Evolutionary conservation across 2,888 invertebrate genomes (phyloP), one percentile per base, ranked within the genome.

Genomic region (Aplocera efformata): DNA sequence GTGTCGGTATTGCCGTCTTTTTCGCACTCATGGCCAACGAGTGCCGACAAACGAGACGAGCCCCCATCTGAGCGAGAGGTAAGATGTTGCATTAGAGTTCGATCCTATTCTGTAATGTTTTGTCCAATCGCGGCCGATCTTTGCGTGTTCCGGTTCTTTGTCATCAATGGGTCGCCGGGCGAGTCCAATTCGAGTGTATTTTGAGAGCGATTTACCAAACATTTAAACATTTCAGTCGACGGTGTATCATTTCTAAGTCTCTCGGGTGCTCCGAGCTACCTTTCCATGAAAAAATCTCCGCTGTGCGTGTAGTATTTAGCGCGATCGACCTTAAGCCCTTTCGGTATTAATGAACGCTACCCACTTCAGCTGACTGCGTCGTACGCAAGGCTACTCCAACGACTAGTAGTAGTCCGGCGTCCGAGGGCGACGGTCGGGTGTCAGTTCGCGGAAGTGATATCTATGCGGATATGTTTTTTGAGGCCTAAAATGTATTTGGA

Each of bases 101-200:
- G 86, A 86, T 86, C 83, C 72, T 79, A 75, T 79, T 84, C 82
- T 78, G 77, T 78, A 75, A 77, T 67, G 77, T 75, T 73, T 78
- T 75, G 85, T 83, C 91, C 91, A 91, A 91, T 91, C 89, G 88
- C 83, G 85, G 76, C 74, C 82, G 83, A 86, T 86, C 88, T 85
- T 78, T 72, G 83, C 85, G 88, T 89, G 89, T 90, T 90, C 90
- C 86, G 88, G 84, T 90, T 90, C 91, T 91, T 90, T 91, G 91
- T 91, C 91, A 91, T 91, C 91, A 91, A 91, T 91, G 91, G 90
- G 90, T 89, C 86, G 89, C 88, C 88, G 90, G 91, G 79, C 88
- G 84, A 89, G 90, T 91, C 89, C 88, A 90, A 80, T 79, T 72
- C 67, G 58, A 68, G 78, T 79, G 70, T 65, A 63, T 58, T 70